Base-by-base conservation (phyloP, 2,888 invertebrate genomes). In the Apocheima hispidaria region DNA sequence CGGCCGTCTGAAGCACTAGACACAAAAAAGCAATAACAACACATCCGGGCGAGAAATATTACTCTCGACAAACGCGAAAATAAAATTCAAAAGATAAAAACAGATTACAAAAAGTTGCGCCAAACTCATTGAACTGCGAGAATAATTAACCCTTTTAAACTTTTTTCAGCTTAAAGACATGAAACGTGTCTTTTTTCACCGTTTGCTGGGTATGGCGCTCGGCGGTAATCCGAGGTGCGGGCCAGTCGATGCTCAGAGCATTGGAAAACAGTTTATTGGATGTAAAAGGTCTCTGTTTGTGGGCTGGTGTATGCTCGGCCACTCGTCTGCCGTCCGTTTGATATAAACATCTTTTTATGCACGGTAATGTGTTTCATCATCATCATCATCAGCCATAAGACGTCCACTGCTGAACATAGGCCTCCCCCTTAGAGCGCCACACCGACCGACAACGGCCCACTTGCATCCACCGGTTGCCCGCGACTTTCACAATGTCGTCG, bases 231-330 rank as follows among this genome's bases (percentile, higher is more conserved):
- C 81, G 79, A 83, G 83, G 82, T 84, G 84, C 79, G 78, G 80
- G 75, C 76, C 74, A 75, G 71, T 71, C 73, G 67, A 74, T 81
- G 83, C 74, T 82, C 82, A 81, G 78, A 74, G 81, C 82, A 86
- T 83, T 76, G 85, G 85, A 87, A 88, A 87, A 86, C 83, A 75
- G 81, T 83, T 62, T 84, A 83, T 79, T 79, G 81, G 75, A 77
- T 74, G 75, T 74, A 72, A 68, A 71, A 66, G 63, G 75, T 75
- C 74, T 77, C 74, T 76, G 79, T 81, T 83, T 82, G 77, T 71
- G 75, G 77, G 75, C 71, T 71, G 73, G 65, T 66, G 73, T 67
- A 67, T 69, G 70, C 69, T 63, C 56, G 33, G 20, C 58, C 59
- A 26, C 54, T 59, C 55, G 56, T 64, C 62, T 64, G 59, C 61